These are phyloP conservation scores for Diaphora mendica DNA, from an alignment of 2,888 invertebrate genomes.

Conservation along the genomic window DNA sequence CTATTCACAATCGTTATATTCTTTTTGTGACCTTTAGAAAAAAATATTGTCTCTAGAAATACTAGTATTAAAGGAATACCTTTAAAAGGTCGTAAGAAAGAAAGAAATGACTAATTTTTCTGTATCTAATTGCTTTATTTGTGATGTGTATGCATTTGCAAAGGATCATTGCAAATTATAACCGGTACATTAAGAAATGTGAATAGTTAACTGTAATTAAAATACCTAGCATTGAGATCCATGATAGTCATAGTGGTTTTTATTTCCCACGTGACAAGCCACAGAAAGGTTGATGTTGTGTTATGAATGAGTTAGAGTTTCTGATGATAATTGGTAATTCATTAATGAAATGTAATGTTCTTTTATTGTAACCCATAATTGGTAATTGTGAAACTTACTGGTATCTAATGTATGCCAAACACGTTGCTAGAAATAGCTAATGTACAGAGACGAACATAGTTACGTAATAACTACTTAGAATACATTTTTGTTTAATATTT, in stretches of 20 bases:
- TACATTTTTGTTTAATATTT: not conserved
- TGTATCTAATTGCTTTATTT: not conserved
- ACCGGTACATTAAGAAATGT: not conserved
- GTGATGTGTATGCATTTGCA: not conserved
- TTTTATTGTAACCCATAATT: not conserved
- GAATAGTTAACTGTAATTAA: not conserved
- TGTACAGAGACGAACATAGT: not conserved
- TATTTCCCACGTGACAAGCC: not conserved
- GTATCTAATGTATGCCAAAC: not conserved
- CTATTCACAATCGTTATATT: conserved; percentile 58
- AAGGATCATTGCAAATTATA: not conserved
- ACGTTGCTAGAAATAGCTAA: not conserved
- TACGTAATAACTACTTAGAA: not conserved
- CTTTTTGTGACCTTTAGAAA: conserved; percentile 38
- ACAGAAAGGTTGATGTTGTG: not conserved
- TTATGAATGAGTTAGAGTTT: not conserved
- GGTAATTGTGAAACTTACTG: not conserved
- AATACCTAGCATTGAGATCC: not conserved
- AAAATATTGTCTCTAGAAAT: conserved; percentile 27
- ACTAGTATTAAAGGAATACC: conserved; percentile 18
- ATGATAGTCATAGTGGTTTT: too few species aligned
- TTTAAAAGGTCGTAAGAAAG: conserved; percentile 25
- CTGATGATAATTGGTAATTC: not conserved
- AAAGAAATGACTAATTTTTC: not conserved
- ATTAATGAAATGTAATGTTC: not conserved